phyloP scores from a whole-genome alignment of 35 echinoderm and acorn worm species.

The Strongylocentrotus purpuratus region DNA sequence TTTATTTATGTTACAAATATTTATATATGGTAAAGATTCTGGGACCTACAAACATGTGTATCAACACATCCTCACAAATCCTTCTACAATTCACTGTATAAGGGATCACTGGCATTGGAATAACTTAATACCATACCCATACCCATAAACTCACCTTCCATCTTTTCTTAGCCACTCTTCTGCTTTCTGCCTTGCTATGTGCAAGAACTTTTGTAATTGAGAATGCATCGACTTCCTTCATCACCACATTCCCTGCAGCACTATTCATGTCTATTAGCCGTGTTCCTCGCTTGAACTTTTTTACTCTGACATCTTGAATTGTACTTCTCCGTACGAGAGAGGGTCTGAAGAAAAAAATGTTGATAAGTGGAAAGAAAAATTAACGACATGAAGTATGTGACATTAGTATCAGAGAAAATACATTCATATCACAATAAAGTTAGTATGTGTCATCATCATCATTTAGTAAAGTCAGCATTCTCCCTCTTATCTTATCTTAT shows the following conservation, averaged over 20 bases:
- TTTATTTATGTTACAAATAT: no score
- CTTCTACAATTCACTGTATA: not conserved
- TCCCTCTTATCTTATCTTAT: no score
- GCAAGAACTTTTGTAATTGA: slow-evolving; percentile 62
- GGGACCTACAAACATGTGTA: no score
- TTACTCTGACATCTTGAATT: slow-evolving; percentile 36
- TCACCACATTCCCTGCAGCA: not conserved
- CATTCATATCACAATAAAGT: not conserved
- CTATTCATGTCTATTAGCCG: not conserved
- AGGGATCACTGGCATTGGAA: not conserved
- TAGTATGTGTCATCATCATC: not conserved
- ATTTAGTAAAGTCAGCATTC: no score
- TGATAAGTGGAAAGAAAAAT: not conserved
- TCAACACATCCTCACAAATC: no score
- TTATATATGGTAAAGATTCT: no score
- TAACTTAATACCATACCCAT: slow-evolving; percentile 1
- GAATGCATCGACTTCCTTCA: slow-evolving; percentile 49
- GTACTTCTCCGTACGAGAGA: not conserved
- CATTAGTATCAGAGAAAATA: not conserved
- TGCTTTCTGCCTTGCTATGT: slow-evolving; percentile 66
- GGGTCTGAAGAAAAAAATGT: not conserved
- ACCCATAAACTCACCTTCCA: slow-evolving; percentile 75
- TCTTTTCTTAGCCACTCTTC: slow-evolving; percentile 65
- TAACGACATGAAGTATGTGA: not conserved
- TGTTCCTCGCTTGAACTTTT: slow-evolving; percentile 42